Conservation (phyloP, 2,888 invertebrate species). For the Allacma fusca region DNA sequence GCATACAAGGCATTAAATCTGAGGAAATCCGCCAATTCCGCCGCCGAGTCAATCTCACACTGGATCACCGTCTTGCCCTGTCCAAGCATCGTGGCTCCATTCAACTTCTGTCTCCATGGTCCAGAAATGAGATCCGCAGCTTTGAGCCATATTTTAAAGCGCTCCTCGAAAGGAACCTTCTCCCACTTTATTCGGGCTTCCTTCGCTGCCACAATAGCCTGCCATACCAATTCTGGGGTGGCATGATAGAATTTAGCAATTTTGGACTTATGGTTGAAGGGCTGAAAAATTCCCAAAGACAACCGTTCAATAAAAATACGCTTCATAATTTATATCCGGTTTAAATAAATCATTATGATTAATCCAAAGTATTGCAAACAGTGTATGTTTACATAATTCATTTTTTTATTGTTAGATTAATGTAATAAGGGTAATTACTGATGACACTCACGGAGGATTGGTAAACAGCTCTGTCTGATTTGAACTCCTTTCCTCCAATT, state of each 20-base stretch:
- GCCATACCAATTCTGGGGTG: conserved; percentile 78
- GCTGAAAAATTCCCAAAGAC: conserved; percentile 68
- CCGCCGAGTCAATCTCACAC: conserved; percentile 96
- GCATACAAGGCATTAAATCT: conserved; percentile 81
- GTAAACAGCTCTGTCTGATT: conserved; percentile 76
- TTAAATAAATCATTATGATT: too few relatives aligned
- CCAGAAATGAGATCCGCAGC: conserved; percentile 92
- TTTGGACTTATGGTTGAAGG: conserved; percentile 86
- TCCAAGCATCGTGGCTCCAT: conserved; percentile 74
- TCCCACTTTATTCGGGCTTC: conserved; percentile 90
- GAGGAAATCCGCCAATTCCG: conserved; percentile 95
- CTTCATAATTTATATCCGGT: too few relatives aligned
- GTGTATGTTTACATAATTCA: too few relatives aligned
- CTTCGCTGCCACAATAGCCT: conserved; percentile 83
- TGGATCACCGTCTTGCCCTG: conserved; percentile 89
- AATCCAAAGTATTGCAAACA: too few relatives aligned
- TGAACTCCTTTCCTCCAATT: conserved; percentile 90
- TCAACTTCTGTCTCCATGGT: conserved; percentile 85
- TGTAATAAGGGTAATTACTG: too few relatives aligned
- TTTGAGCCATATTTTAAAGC: conserved; percentile 81
- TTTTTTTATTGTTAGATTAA: too few relatives aligned
- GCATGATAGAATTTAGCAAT: conserved; percentile 94
- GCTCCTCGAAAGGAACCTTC: conserved; percentile 79
- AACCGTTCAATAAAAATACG: too few relatives aligned
- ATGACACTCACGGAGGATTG: conserved; percentile 70